A percentile compares a stretch with the other conserved stretches of the same genome.
Conservation (phyloP, 2,888 invertebrate species). For the Dasysyrphus tricinctus region DNA sequence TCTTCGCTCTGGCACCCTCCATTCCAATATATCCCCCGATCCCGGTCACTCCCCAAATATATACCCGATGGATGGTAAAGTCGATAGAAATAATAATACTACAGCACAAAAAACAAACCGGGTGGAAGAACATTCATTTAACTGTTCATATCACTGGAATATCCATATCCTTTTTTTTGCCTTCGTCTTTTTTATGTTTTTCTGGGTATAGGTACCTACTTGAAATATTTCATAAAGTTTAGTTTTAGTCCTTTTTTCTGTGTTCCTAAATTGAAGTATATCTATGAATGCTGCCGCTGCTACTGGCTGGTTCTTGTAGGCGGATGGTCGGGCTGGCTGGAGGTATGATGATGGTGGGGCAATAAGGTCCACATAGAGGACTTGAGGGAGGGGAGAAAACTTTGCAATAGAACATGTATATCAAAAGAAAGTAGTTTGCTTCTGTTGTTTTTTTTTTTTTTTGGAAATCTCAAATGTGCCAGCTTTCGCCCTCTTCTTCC, state of each 20-base stretch:
- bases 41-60: neutral
- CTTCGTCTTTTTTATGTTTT: slow-evolving; percentile 59
- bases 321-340: neutral
- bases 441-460: neutral
- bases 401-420: slow-evolving; percentile 28
- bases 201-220: slow-evolving; percentile 52
- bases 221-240: slow-evolving; percentile 73
- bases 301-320: neutral
- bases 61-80: slow-evolving; percentile 22
- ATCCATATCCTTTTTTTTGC: slow-evolving; percentile 56
- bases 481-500: neutral
- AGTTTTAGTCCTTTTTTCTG: slow-evolving; percentile 65
- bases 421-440: slow-evolving; percentile 16
- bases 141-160: slow-evolving; percentile 70
- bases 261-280: slow-evolving; percentile 68
- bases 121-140: slow-evolving; percentile 71
- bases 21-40: neutral
- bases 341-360: neutral
- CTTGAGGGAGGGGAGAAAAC: neutral
- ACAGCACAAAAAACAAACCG: slow-evolving; percentile 68
- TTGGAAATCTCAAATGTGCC: slow-evolving; percentile 9
- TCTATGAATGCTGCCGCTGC: slow-evolving; percentile 19
- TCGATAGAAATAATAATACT: slow-evolving; percentile 60
- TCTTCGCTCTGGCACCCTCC: slow-evolving; percentile 28
- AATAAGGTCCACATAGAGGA: slow-evolving; percentile 5